Evolutionary conservation across 2,888 invertebrate genomes (phyloP).

Genomic region (Drosophila colorata): DNA sequence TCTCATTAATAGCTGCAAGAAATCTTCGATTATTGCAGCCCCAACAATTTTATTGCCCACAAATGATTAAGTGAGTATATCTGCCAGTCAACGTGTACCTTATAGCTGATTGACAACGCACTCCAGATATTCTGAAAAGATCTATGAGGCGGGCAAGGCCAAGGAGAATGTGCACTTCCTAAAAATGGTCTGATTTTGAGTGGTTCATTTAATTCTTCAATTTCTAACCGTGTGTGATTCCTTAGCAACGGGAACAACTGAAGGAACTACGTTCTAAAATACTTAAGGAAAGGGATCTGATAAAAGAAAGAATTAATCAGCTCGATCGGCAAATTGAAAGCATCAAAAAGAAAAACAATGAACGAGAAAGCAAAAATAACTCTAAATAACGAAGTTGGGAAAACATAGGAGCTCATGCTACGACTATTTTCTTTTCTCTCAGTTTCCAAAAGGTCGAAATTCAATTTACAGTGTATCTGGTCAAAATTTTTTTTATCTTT

Average conservation of each 20-base stretch:
- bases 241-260: constrained; percentile 57
- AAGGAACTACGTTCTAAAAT: constrained; percentile 46
- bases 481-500: constrained; percentile 2
- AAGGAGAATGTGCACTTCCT: constrained; percentile 61
- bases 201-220: not conserved
- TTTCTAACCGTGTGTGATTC: constrained; percentile 11
- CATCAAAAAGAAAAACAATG: constrained; percentile 32
- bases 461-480: not conserved
- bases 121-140: constrained; percentile 28
- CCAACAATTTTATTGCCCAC: constrained; percentile 17
- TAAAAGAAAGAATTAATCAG: constrained; percentile 27
- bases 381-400: not conserved
- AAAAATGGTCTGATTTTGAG: constrained; percentile 33
- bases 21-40: constrained; percentile 30
- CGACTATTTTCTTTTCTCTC: no score
- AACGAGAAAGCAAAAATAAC: constrained; percentile 7
- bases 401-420: constrained; percentile 1
- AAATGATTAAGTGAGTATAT: constrained; percentile 36
- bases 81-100: not conserved
- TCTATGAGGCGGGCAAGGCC: constrained; percentile 46
- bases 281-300: constrained; percentile 29
- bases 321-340: constrained; percentile 38
- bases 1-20: not conserved
- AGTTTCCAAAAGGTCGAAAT: not conserved
- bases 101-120: not conserved